Evolutionary conservation across 2,113 vertebrate genomes (phyloP).

Genomic region (Psittacula cyanocephala): DNA sequence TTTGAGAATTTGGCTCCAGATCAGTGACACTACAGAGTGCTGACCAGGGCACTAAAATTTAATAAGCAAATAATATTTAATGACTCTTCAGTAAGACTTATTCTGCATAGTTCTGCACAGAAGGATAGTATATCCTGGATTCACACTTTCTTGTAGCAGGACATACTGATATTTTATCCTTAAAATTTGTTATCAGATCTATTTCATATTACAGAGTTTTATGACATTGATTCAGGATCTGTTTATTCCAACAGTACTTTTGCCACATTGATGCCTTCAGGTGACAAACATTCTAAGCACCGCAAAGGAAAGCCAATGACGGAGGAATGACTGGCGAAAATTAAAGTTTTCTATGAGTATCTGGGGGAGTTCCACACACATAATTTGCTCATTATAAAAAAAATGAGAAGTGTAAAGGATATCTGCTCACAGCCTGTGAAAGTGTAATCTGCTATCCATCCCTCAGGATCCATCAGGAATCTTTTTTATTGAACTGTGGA

Average conservation of each 20-base stretch:
- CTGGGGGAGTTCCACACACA: not conserved
- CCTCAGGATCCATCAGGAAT: not conserved
- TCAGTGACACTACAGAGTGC: not conserved
- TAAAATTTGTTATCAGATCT: not conserved
- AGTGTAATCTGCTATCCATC: not conserved
- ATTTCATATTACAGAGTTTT: not conserved
- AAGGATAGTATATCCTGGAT: not conserved
- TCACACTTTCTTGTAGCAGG: not conserved
- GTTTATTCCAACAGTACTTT: not conserved
- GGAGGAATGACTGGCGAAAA: not conserved
- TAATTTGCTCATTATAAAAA: not conserved
- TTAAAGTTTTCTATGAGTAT: not conserved
- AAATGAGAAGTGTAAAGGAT: not conserved
- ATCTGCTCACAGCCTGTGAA: not conserved
- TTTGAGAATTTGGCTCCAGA: not conserved
- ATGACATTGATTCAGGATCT: not conserved
- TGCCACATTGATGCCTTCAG: not conserved
- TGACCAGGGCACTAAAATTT: slow-evolving; percentile 10
- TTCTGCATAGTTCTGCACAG: not conserved
- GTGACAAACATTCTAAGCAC: not conserved
- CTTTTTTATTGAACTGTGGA: not conserved
- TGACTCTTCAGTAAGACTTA: not conserved
- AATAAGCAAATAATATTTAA: slow-evolving; percentile 32
- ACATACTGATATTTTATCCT: not conserved
- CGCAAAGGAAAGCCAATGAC: not conserved